Evolutionary conservation across 2,888 invertebrate genomes (phyloP), one percentile per base, ranked within the genome.

Genomic region (Harmothoe impar): DNA sequence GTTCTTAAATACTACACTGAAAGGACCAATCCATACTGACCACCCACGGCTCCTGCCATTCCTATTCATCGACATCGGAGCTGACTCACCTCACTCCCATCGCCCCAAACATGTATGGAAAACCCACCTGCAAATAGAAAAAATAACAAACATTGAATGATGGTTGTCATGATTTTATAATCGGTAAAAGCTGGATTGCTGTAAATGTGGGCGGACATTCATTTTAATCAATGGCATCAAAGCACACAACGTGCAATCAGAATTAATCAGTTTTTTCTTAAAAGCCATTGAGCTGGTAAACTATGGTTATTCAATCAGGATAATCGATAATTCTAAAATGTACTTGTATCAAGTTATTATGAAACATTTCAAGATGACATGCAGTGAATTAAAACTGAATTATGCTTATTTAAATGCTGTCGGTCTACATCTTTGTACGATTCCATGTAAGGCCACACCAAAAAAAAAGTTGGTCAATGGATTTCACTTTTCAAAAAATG

Each of bases 141-240:
- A 15, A 62, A 62, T 62, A n/a, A 62, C 62, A 62, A n/a, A 15
- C 20, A 62, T 62, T n/a, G n/a, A 62, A n/a, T 62, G 20, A 62
- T 20, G 20, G 62, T 62, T 20, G 20, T 62, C 62, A n/a, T n/a
- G n/a, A 62, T 20, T 62, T n/a, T 43, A 43, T 43, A 43, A 43
- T 43, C 10, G 5, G 43, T 43, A 43, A 43, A 43, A 43, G 3
- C 43, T 7, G 3, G 43, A 43, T 3, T n/a, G 62, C 3, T 62
- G 3, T 62, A 5, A 20, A 12, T 12, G 23, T 62, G 62, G 62
- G 20, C 20, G 62, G 62, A 62, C 20, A 62, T 62, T 20, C 3
- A 62, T 62, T 62, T 62, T 20, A 62, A 62, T 62, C 62, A 62
- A 62, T 62, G 62, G 62, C 62, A 20, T 20, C 62, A 62, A n/a